phyloP scores from a whole-genome alignment of 2,888 invertebrate species.

The Malthinus flaveolus region DNA sequence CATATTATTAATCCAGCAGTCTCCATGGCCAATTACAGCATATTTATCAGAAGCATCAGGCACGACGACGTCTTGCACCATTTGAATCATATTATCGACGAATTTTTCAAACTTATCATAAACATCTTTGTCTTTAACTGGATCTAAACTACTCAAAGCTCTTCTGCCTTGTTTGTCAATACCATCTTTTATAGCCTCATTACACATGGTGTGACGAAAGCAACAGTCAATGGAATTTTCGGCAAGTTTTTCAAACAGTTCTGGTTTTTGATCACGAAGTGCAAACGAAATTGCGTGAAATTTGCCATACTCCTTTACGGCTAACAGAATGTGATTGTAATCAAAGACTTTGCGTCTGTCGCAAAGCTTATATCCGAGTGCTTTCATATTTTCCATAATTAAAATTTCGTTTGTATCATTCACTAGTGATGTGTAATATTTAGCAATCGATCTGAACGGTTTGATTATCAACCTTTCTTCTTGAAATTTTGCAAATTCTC shows the following conservation, averaged over 20 bases:
- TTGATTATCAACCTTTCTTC: conserved; percentile 27
- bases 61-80: background rate
- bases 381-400: conserved; percentile 36
- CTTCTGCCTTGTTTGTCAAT: background rate
- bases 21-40: conserved; percentile 13
- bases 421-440: conserved; percentile 16
- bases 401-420: conserved; percentile 32
- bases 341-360: conserved; percentile 30
- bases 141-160: conserved; percentile 16
- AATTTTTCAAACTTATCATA: conserved; percentile 24
- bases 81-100: conserved; percentile 8
- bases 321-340: conserved; percentile 35
- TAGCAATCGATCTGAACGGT: conserved; percentile 26
- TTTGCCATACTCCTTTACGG: conserved; percentile 38
- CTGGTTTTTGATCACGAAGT: conserved; percentile 33
- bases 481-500: conserved; percentile 35
- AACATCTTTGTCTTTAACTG: conserved; percentile 11
- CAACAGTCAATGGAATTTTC: conserved; percentile 23
- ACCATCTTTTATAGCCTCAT: background rate
- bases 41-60: conserved; percentile 1
- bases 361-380: conserved; percentile 33
- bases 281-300: conserved; percentile 41
- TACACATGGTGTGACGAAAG: background rate
- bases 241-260: conserved; percentile 28
- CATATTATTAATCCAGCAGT: conserved; percentile 14